Conservation (phyloP, 1,140 invertebrate species). For the Trichonephila clavipes region DNA sequence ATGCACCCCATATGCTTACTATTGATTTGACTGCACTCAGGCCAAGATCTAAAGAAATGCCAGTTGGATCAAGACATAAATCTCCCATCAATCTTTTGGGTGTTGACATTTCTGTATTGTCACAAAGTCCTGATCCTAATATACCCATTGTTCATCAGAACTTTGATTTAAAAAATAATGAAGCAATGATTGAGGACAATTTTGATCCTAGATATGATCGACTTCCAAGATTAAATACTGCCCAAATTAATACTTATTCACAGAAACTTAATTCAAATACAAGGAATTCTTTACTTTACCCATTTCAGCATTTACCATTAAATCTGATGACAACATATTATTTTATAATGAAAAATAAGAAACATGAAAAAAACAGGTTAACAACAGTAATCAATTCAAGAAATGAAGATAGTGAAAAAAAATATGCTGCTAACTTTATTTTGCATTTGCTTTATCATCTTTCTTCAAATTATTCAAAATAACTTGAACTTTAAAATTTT, state of each 20-base stretch:
- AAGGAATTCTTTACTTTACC: neutral
- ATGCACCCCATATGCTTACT: constrained; percentile 2
- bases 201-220: constrained; percentile 43
- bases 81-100: constrained; percentile 33
- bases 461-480: constrained; percentile 28
- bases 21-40: constrained; percentile 38
- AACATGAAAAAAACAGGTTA: neutral
- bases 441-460: constrained; percentile 32
- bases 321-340: constrained; percentile 53
- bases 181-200: neutral
- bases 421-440: constrained; percentile 55
- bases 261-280: neutral
- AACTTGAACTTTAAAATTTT: neutral
- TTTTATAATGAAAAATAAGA: constrained; percentile 39
- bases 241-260: neutral
- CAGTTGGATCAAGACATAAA: neutral
- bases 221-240: neutral
- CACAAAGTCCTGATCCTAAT: constrained; percentile 40
- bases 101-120: constrained; percentile 53
- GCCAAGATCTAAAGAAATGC: neutral
- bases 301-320: constrained; percentile 49
- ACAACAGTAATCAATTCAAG: neutral
- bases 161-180: neutral
- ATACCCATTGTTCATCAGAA: neutral
- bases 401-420: constrained; percentile 38